Evolutionary conservation across 2,888 invertebrate species (phyloP), one percentile per base, ranked within the genome.

Genomic region (Antheraea assamensis): DNA sequence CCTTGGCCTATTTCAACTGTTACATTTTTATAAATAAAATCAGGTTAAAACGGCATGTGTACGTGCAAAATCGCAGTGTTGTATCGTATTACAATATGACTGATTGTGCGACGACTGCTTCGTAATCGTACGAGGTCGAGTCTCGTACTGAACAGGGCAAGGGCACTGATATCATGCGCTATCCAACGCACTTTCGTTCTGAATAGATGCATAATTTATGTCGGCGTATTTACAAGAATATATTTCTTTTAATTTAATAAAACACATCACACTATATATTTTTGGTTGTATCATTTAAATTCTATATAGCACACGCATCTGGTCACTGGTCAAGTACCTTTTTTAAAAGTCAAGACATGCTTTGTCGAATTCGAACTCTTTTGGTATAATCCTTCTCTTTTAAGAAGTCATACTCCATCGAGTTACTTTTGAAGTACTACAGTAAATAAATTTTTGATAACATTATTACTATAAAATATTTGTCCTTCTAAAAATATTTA

Each of bases 1-100:
- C 91, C 91, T 90, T 92, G 92, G 86, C 91, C 91, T 81, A 87
- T 80, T 85, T 91, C 80, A 68, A 68, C 19, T 68, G 35, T 35
- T 77, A 80, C 78, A 76, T 77, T 81, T 81, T 81, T 84, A 85
- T 83, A 78, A n/a, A 80, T 82, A 78, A 81, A 87, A 85, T 81
- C 77, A 83, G 85, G 84, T 83, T 85, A 84, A 82, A 70, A 27
- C 72, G 27, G 68, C 61, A 27, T 13, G 71, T 49, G 68, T 74
- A 71, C 72, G 74, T 76, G 30, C 35, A 70, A 73, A 71, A 74
- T 70, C 61, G 35, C 49, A 35, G 52, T 74, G 75, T 68, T 75
- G 78, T 78, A 76, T 79, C 78, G 78, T 79, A 79, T 35, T 77
- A 47, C 75, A 77, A 75, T 78, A 75, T 81, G 75, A 74, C 68